Evolutionary conservation across 2,888 invertebrate species (phyloP).

Genomic region (Hemaris fuciformis): DNA sequence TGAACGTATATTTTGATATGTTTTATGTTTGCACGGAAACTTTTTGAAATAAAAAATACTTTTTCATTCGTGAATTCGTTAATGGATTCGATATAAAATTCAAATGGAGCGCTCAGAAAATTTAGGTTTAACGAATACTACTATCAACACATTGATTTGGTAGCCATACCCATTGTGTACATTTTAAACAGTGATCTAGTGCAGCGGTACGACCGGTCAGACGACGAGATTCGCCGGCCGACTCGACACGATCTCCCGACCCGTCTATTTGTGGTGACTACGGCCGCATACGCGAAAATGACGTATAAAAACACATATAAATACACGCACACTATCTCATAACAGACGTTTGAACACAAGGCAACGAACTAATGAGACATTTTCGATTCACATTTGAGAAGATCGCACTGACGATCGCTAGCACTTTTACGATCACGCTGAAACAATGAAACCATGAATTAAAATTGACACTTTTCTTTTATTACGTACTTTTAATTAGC

Average conservation of each 20-base stretch:
- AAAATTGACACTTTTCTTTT: neutral
- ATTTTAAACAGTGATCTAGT: neutral
- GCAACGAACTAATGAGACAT: neutral
- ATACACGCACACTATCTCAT: slow-evolving; percentile 25
- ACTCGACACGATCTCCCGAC: slow-evolving; percentile 31
- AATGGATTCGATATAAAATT: no score
- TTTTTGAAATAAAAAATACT: no score
- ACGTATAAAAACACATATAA: slow-evolving; percentile 39
- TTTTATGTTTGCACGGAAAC: no score
- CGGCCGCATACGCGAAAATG: slow-evolving; percentile 46
- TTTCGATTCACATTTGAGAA: neutral
- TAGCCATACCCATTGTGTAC: neutral
- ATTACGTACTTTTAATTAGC: no score
- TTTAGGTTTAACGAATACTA: neutral
- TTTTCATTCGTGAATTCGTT: no score
- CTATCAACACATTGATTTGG: neutral
- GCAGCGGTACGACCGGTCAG: slow-evolving; percentile 18
- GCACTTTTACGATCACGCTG: neutral
- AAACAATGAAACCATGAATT: neutral
- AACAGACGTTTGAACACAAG: slow-evolving; percentile 16
- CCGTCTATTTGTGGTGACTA: slow-evolving; percentile 53
- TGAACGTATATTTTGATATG: no score
- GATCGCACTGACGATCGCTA: neutral
- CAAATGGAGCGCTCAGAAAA: no score
- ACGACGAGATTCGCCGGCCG: slow-evolving; percentile 20